Evolutionary conservation across 1,140 invertebrate species (phyloP).

Genomic region (Conus betulinus): DNA sequence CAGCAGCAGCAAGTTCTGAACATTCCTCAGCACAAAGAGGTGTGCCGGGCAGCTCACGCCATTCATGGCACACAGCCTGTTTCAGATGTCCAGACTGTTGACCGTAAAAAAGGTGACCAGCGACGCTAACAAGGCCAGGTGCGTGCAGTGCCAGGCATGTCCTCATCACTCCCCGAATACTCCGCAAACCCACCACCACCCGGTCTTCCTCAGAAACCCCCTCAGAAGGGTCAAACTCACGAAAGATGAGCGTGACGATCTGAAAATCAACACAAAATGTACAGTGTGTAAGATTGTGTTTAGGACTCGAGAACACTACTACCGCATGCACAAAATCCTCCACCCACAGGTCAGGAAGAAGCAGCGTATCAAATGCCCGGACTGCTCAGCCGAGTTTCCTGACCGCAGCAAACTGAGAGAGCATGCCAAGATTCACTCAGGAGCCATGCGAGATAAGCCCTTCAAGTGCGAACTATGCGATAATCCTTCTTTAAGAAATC

Average conservation of each 20-base stretch:
- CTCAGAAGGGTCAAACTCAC: constrained; percentile 5
- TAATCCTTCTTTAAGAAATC: constrained; percentile 27
- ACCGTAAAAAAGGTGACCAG: too few species aligned
- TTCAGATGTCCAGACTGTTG: not conserved
- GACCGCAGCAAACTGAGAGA: constrained; percentile 16
- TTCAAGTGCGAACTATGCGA: constrained; percentile 28
- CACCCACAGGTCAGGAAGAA: constrained; percentile 28
- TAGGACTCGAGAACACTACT: constrained; percentile 9
- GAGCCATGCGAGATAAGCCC: not conserved
- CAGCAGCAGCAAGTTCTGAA: constrained; percentile 7
- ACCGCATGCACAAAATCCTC: constrained; percentile 32
- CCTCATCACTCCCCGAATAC: not conserved
- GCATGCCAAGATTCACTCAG: constrained; percentile 14
- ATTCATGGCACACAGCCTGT: not conserved
- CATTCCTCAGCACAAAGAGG: constrained; percentile 15
- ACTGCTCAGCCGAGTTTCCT: constrained; percentile 34
- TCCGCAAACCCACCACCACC: not conserved
- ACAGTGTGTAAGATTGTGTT: constrained; percentile 35
- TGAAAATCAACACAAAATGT: constrained; percentile 28
- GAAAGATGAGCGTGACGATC: constrained; percentile 28
- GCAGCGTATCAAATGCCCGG: constrained; percentile 25
- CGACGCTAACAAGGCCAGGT: not conserved
- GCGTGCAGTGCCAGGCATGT: constrained; percentile 17
- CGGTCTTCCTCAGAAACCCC: not conserved
- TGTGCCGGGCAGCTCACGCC: not conserved